These are phyloP conservation scores for Ammospiza maritima DNA, from an alignment of 2,797 vertebrate species.

Conservation along the genomic window DNA sequence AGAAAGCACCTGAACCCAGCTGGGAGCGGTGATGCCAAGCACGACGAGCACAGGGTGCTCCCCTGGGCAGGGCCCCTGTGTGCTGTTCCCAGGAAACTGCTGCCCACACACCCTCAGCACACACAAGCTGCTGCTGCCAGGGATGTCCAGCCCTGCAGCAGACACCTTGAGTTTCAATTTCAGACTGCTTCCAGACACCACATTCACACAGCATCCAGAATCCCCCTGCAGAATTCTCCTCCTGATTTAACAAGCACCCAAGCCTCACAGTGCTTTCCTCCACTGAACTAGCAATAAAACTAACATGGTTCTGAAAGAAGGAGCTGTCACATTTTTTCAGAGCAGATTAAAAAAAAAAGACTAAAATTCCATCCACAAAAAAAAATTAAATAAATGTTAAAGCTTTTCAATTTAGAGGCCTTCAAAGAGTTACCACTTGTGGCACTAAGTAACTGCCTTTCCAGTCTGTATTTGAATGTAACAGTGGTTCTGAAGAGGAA, in stretches of 20 bases:
- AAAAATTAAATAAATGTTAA: not conserved
- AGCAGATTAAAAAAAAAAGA: not conserved
- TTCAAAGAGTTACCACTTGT: not conserved
- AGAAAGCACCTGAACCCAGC: not conserved
- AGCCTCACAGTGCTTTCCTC: not conserved
- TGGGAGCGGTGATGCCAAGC: accelerated
- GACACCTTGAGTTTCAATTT: not conserved
- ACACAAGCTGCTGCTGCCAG: not conserved
- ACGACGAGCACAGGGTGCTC: not conserved
- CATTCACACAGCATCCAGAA: not conserved
- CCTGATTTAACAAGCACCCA: accelerated
- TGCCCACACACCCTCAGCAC: not conserved
- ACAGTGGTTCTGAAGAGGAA: not conserved
- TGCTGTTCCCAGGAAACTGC: not conserved
- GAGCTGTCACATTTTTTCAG: not conserved
- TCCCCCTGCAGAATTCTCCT: not conserved
- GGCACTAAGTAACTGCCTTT: not conserved
- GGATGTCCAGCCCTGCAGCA: not conserved
- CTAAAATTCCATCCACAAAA: not conserved
- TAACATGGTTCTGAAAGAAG: not conserved
- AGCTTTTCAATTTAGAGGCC: not conserved
- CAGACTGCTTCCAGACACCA: not conserved
- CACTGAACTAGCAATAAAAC: not conserved
- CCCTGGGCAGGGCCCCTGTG: accelerated
- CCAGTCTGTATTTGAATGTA: not conserved